Base-by-base conservation (phyloP, 1,140 invertebrate species). In the Drosophila melanica region DNA sequence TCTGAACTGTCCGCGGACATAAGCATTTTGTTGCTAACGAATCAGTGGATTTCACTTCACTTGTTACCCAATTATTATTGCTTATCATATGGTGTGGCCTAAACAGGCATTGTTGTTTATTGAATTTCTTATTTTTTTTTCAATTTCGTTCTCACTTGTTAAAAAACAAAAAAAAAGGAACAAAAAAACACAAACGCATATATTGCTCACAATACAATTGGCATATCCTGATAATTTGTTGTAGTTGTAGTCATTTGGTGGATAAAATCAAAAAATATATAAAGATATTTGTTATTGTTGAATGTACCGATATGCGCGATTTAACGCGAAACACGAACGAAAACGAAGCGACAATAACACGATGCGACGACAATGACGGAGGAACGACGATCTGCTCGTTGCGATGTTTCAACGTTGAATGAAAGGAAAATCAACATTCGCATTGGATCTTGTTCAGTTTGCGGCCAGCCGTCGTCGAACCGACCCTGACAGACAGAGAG, bases 1-100 rank as follows among this genome's bases (percentile, higher is more conserved):
- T 89, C 90, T 47, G 91, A 92, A 80, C 91, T 92, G 79, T 92
- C 91, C 57, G 91, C 91, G 65, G 91, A 92, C 91, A 92, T 92
- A 16, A 92, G 71, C 91, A 92, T 92, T 90, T 89, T 89, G 51
- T 39, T 66, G 58, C 16, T 2, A 7, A 44, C 16, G 60, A 37
- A 45, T 53, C 18, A 16, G 10, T 10, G 16, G 18, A 27, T 4
- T 37, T 18, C 44, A 50, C 44, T 50, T 48, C 33, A 50, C 53
- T 58, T 33, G 20, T 3, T 47, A 35, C 30, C 9, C 18, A 33
- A 35, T 14, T 20, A 35, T 14, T 20, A 48, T 41, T 20, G 64
- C 16, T 67, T 47, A 27, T 27, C 18, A 14, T 30, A 58, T 18
- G 41, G 11, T 41, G 18, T 27, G 33, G 55, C 65, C 55, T 73